phyloP scores from a whole-genome alignment of 2,797 vertebrate genomes.

The Arrhamphus sclerolepis region DNA sequence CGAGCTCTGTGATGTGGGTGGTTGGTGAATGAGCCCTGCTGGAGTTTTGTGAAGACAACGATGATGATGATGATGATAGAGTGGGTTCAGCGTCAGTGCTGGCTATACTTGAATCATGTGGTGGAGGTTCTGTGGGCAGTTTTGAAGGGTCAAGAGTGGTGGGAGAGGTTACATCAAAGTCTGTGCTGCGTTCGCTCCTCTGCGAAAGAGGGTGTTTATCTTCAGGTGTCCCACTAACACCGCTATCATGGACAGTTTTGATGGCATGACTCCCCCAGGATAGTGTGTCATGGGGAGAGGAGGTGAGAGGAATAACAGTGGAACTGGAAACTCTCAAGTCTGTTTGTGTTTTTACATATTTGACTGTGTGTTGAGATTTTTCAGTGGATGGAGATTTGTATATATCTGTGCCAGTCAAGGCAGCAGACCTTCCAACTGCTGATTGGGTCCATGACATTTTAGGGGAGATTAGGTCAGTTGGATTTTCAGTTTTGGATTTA shows the following conservation, averaged over 20 bases:
- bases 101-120: conserved; percentile 10
- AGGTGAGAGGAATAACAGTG: background rate
- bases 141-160: conserved; percentile 37
- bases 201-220: conserved; percentile 14
- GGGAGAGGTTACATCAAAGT: conserved; percentile 23
- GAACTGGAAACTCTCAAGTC: conserved; percentile 4
- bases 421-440: background rate
- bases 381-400: conserved; percentile 3
- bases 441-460: conserved; percentile 6
- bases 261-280: conserved; percentile 11
- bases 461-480: background rate
- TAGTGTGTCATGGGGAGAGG: conserved; percentile 9
- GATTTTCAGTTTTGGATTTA: conserved; percentile 15
- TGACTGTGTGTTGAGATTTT: conserved; percentile 1
- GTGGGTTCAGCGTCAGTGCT: conserved; percentile 18
- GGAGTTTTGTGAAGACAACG: conserved; percentile 9
- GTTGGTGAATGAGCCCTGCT: conserved; percentile 14
- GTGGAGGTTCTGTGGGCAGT: conserved; percentile 6
- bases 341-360: conserved; percentile 5
- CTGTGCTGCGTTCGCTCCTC: conserved; percentile 45
- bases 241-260: background rate
- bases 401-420: background rate
- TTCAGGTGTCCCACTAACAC: conserved; percentile 17
- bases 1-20: conserved; percentile 23
- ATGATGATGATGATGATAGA: conserved; percentile 13